Percentiles rank a stretch among this genome's conserved stretches.
phyloP scores from a whole-genome alignment of 2,113 vertebrate genomes.

The Coreoperca whiteheadi region DNA sequence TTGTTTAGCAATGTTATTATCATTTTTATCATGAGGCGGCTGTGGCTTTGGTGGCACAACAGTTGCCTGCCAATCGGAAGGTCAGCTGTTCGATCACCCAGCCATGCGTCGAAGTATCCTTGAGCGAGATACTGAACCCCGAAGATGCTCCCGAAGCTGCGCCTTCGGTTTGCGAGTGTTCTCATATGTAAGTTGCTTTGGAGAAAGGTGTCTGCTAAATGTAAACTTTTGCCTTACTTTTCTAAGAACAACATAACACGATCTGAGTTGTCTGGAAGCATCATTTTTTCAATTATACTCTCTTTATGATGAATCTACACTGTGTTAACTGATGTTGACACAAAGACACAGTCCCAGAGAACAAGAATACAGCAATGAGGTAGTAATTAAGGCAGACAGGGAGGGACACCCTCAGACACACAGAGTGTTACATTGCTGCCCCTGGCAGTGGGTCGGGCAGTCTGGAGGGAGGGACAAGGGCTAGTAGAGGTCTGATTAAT shows the following conservation, averaged over 20 bases:
- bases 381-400: conserved; percentile 17
- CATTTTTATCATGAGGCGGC: too few relatives aligned
- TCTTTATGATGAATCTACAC: neutral
- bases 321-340: neutral
- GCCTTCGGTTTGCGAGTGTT: too few relatives aligned
- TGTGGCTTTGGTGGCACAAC: too few relatives aligned
- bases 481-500: conserved; percentile 81
- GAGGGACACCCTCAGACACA: neutral
- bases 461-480: conserved; percentile 56
- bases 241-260: neutral
- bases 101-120: too few relatives aligned
- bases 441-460: conserved; percentile 52
- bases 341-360: neutral
- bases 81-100: too few relatives aligned
- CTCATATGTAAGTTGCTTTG: too few relatives aligned
- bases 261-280: neutral
- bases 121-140: too few relatives aligned
- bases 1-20: neutral
- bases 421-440: conserved; percentile 52
- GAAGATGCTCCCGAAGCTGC: too few relatives aligned
- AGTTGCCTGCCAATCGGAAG: too few relatives aligned
- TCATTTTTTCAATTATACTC: neutral
- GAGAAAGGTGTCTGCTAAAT: too few relatives aligned
- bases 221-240: neutral
- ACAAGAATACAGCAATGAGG: neutral